These are phyloP conservation scores for Petrolisthes manimaculis DNA, from an alignment of 2,888 invertebrate species.

Conservation along the genomic window DNA sequence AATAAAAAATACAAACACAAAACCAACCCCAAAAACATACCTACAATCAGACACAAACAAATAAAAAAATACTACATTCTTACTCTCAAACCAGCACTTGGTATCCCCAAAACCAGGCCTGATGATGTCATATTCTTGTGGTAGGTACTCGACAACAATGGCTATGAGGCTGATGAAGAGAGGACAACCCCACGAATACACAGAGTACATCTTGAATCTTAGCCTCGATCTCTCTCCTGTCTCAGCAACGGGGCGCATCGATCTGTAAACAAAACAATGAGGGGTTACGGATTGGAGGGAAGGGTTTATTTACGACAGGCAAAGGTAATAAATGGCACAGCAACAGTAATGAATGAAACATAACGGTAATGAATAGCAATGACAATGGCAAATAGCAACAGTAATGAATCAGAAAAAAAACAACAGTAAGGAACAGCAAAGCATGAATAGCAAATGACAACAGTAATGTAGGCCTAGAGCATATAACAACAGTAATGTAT, in stretches of 20 bases:
- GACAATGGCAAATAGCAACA: no score
- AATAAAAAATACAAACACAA: neutral
- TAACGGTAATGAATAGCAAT: no score
- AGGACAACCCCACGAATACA: constrained; percentile 56
- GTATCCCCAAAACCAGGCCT: constrained; percentile 30
- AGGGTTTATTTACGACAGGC: neutral
- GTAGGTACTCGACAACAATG: constrained; percentile 40
- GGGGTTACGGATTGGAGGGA: neutral
- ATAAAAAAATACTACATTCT: neutral
- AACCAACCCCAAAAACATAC: no score
- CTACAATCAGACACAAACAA: no score
- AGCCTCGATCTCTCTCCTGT: constrained; percentile 39
- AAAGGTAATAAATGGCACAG: neutral
- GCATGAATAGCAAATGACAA: no score
- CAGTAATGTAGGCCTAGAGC: no score
- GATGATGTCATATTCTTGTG: constrained; percentile 33
- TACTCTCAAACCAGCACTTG: constrained; percentile 48
- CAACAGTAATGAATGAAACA: no score
- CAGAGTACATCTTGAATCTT: constrained; percentile 50
- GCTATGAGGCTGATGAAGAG: constrained; percentile 29
- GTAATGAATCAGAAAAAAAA: no score
- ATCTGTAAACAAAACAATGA: neutral
- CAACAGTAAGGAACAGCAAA: no score
- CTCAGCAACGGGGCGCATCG: constrained; percentile 55
- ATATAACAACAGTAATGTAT: no score